Evolutionary conservation across 2,113 vertebrate genomes (phyloP).

Genomic region (Bos javanicus): DNA sequence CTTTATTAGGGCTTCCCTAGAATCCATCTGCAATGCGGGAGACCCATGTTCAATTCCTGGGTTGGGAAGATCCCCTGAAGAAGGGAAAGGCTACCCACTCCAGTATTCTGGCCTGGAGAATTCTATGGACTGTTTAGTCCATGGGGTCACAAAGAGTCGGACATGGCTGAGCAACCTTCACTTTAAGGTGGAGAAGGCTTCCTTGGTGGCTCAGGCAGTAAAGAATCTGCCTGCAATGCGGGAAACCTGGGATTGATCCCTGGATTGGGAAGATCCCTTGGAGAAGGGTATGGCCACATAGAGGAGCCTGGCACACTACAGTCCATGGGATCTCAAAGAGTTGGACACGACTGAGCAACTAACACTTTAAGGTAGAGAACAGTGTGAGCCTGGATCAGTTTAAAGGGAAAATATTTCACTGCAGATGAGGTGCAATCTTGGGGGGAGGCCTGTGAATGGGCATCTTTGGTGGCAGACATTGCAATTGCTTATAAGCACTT

Average conservation of each 20-base stretch:
- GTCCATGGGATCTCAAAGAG: background rate
- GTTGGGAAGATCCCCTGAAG: background rate
- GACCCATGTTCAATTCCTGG: background rate
- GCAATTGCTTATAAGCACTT: background rate
- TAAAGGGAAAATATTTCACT: background rate
- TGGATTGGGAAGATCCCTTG: background rate
- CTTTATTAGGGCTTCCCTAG: background rate
- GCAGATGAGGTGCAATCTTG: rapidly evolving
- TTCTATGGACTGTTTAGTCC: background rate
- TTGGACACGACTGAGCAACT: background rate
- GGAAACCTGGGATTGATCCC: background rate
- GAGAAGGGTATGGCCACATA: background rate
- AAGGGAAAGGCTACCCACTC: background rate
- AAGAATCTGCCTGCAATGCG: background rate
- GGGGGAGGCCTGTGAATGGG: background rate
- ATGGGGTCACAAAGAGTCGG: background rate
- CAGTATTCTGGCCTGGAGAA: background rate
- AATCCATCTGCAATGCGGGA: background rate
- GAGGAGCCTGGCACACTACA: background rate
- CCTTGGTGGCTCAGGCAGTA: background rate
- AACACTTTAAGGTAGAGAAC: background rate
- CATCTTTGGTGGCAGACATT: background rate
- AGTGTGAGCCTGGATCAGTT: background rate
- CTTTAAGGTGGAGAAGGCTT: background rate
- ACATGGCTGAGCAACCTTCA: background rate